Evolutionary conservation across 2,797 vertebrate genomes (phyloP).

Genomic region (Spondyliosoma cantharus): DNA sequence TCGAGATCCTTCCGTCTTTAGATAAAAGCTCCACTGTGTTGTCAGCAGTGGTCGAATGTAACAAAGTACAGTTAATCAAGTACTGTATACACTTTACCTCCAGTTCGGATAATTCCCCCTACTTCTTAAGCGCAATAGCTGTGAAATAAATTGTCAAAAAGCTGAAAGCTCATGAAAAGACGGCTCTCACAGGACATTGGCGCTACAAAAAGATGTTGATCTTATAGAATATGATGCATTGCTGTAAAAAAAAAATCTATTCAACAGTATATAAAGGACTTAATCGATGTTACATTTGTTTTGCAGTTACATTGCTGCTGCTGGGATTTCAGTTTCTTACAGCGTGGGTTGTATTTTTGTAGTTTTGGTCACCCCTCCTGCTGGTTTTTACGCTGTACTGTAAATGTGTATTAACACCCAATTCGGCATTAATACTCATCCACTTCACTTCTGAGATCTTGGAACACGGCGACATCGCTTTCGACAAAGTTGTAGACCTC

Average conservation of each 20-base stretch:
- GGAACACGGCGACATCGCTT: background rate
- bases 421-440: background rate
- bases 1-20: slow-evolving; percentile 17
- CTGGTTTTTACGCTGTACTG: background rate
- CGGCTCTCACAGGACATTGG: background rate
- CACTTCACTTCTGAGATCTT: background rate
- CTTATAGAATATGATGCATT: too few species aligned
- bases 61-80: background rate
- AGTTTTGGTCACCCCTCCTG: background rate
- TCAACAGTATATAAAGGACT: too few species aligned
- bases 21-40: too few species aligned
- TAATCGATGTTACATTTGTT: too few species aligned
- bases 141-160: background rate
- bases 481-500: rapidly evolving
- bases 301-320: background rate
- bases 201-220: background rate
- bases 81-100: background rate
- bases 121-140: background rate
- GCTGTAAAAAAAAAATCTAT: too few species aligned
- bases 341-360: background rate
- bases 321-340: background rate
- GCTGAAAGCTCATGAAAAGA: background rate
- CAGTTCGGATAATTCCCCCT: background rate
- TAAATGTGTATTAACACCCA: too few species aligned
- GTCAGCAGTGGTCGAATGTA: background rate